Conservation (phyloP, 2,888 invertebrate species). For the Trichacis sp. region DNA sequence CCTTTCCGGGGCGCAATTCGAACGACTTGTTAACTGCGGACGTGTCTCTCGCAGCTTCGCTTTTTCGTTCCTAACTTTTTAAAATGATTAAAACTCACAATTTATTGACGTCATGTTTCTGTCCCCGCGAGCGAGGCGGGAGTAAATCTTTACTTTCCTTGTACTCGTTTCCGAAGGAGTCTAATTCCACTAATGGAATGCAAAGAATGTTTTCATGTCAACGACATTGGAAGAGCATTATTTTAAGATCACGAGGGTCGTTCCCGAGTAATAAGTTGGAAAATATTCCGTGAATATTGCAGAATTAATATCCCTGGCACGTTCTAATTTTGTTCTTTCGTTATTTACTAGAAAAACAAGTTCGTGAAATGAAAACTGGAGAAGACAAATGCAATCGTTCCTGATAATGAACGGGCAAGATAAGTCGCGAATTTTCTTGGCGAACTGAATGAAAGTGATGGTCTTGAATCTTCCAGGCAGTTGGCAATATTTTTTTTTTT, state of each 20-base stretch:
- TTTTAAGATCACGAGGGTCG: conserved; percentile 6
- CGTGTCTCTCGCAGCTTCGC: neutral
- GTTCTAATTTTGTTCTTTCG: neutral
- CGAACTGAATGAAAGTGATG: too few relatives aligned
- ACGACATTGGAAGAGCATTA: conserved; percentile 4
- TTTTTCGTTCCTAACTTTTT: neutral
- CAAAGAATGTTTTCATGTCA: conserved; percentile 11
- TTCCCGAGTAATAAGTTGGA: neutral
- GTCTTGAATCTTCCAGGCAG: too few relatives aligned
- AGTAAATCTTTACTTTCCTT: conserved; percentile 8
- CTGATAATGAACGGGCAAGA: neutral
- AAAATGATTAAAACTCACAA: conserved; percentile 9
- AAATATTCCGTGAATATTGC: neutral
- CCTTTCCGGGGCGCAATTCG: neutral
- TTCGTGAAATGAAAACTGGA: too few relatives aligned
- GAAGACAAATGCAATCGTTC: too few relatives aligned
- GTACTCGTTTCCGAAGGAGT: conserved; percentile 3
- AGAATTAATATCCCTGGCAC: neutral
- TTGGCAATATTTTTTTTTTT: too few relatives aligned
- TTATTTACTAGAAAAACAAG: neutral
- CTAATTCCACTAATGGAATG: conserved; percentile 14
- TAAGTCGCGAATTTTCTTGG: neutral
- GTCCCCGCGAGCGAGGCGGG: neutral
- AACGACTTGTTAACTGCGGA: neutral
- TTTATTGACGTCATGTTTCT: conserved; percentile 12